Evolutionary conservation across 2,888 invertebrate species (phyloP).

Genomic region (Crossocerus cetratus): DNA sequence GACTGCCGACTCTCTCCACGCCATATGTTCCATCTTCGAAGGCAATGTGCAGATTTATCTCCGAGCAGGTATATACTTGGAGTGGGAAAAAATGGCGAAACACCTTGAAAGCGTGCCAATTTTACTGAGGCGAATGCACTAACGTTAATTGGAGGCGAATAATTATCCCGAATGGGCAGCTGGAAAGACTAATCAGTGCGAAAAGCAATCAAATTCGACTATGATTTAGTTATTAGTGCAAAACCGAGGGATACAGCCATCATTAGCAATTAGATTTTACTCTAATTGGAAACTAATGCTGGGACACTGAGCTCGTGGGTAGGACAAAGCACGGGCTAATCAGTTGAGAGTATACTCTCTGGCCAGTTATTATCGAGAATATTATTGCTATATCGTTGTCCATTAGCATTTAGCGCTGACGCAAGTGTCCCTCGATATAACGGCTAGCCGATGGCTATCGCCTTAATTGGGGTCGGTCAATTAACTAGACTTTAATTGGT

Average conservation of each 20-base stretch:
- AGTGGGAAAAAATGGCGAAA: no score
- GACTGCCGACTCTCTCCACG: no score
- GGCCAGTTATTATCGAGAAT: conserved; percentile 47
- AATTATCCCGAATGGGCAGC: no score
- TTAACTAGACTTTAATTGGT: conserved; percentile 49
- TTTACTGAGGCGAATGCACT: no score
- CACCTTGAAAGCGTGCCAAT: no score
- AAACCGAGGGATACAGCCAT: not conserved
- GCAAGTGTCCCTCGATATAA: conserved; percentile 45
- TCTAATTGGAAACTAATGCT: not conserved
- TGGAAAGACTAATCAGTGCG: no score
- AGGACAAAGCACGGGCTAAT: conserved; percentile 53
- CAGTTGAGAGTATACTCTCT: conserved; percentile 18
- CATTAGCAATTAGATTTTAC: not conserved
- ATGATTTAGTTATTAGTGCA: no score
- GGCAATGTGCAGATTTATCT: no score
- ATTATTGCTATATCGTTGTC: conserved; percentile 49
- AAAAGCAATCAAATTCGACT: no score
- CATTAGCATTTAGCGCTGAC: conserved; percentile 60
- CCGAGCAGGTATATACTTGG: no score
- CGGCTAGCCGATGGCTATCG: conserved; percentile 54
- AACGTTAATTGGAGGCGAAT: no score
- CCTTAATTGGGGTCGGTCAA: conserved; percentile 60
- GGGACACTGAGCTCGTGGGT: conserved; percentile 32
- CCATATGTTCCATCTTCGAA: no score